Conservation (phyloP, 2,113 vertebrate genomes). For the Xiphorhynchus elegans region DNA sequence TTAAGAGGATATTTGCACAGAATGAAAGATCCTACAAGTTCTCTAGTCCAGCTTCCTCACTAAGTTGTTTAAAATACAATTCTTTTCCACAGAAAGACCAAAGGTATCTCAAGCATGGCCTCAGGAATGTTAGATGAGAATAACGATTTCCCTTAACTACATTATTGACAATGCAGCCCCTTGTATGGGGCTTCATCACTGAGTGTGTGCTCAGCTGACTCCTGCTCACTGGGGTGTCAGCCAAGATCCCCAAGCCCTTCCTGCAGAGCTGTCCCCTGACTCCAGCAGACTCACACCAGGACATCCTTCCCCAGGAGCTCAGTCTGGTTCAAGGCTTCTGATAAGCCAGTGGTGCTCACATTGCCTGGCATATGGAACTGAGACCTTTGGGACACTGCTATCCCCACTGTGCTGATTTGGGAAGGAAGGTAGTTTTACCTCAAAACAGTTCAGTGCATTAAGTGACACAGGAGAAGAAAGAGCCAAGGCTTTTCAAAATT, state of each 20-base stretch:
- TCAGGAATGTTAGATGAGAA: not conserved
- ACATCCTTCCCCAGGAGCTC: not conserved
- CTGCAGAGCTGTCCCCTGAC: not conserved
- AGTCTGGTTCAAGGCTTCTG: not conserved
- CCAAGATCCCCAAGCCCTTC: not conserved
- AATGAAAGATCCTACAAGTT: not conserved
- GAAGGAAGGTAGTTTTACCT: not conserved
- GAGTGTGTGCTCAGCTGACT: not conserved
- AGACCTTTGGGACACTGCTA: not conserved
- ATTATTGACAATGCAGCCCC: not conserved
- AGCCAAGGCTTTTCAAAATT: not conserved
- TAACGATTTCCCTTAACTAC: not conserved
- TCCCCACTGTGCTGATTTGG: not conserved
- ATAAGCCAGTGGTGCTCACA: not conserved
- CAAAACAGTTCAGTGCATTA: not conserved
- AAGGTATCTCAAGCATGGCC: not conserved
- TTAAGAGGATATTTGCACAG: not conserved
- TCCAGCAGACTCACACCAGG: not conserved
- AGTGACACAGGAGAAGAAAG: not conserved
- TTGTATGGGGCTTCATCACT: not conserved
- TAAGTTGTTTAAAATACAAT: not conserved
- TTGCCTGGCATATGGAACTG: rapidly evolving
- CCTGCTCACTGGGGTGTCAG: rapidly evolving
- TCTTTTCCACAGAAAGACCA: not conserved
- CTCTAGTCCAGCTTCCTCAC: not conserved